These are phyloP conservation scores for Mizuhopecten yessoensis DNA, from an alignment of 1,140 invertebrate species.

Conservation along the genomic window DNA sequence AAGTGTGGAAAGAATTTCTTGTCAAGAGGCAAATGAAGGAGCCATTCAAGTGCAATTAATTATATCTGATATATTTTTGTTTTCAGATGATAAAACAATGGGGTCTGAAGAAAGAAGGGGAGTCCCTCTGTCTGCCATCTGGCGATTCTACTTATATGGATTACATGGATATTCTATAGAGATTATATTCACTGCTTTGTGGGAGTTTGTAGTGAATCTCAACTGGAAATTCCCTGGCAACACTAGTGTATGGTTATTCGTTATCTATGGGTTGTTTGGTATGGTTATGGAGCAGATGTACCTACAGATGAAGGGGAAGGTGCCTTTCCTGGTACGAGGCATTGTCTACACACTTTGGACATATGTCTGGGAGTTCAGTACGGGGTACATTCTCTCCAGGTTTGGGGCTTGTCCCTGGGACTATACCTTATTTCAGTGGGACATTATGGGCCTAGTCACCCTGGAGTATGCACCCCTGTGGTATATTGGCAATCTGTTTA, in stretches of 20 bases:
- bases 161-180: constrained; percentile 85
- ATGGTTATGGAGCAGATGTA: constrained; percentile 84
- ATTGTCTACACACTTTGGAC: constrained; percentile 84
- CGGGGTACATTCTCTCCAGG: constrained; percentile 83
- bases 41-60: no score
- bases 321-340: constrained; percentile 82
- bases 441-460: constrained; percentile 85
- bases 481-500: constrained; percentile 82
- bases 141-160: constrained; percentile 85
- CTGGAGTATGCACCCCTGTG: constrained; percentile 86
- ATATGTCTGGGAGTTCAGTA: constrained; percentile 85
- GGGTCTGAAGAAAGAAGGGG: not conserved
- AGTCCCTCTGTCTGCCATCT: constrained; percentile 66
- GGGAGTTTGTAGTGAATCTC: constrained; percentile 84
- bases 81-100: not conserved
- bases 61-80: not conserved
- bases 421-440: constrained; percentile 84
- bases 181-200: constrained; percentile 85
- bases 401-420: constrained; percentile 86
- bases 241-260: constrained; percentile 85
- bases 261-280: constrained; percentile 84
- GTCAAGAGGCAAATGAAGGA: no score
- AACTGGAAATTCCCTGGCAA: constrained; percentile 85
- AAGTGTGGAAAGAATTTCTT: no score
- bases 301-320: constrained; percentile 67